A percentile compares a stretch with the other conserved stretches of the same genome.
These are phyloP conservation scores for Parasteatoda lunata DNA, from an alignment of 2,888 invertebrate genomes.

Conservation along the genomic window DNA sequence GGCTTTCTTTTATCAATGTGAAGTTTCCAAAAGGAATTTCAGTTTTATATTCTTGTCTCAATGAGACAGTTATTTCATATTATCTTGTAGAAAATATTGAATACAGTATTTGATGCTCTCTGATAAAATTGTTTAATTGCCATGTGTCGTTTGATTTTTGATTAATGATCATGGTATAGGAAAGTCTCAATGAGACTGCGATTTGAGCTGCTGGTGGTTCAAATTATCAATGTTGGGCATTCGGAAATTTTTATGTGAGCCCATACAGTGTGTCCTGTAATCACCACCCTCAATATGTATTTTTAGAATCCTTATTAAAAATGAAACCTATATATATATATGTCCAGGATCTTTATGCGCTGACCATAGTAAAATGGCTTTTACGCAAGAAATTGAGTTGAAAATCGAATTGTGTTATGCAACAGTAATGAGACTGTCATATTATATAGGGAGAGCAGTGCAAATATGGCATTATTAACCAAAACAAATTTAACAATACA, in stretches of 20 bases:
- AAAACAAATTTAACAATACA: no score
- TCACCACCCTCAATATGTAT: no score
- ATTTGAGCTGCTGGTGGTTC: conserved; percentile 9
- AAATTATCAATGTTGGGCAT: not conserved
- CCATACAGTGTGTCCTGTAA: not conserved
- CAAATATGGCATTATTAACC: no score
- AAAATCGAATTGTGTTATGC: no score
- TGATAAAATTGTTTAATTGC: conserved; percentile 31
- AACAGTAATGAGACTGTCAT: no score
- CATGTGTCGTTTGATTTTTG: conserved; percentile 46
- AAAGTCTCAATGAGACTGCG: conserved; percentile 57
- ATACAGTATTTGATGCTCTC: conserved; percentile 47
- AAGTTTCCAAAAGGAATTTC: conserved; percentile 56
- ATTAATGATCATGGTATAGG: conserved; percentile 52
- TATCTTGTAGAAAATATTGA: conserved; percentile 44
- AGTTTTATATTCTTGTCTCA: conserved; percentile 57
- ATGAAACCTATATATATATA: no score
- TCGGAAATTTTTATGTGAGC: not conserved
- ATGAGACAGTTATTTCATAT: conserved; percentile 50
- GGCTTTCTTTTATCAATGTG: conserved; percentile 13
- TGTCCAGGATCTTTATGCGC: no score
- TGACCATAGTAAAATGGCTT: no score
- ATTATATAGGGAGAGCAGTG: no score
- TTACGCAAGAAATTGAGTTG: no score
- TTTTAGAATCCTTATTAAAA: no score